A percentile compares a stretch with the other conserved stretches of the same genome.
These are phyloP conservation scores for Syngnathus acus DNA, from an alignment of 2,797 vertebrate species.

Conservation along the genomic window DNA sequence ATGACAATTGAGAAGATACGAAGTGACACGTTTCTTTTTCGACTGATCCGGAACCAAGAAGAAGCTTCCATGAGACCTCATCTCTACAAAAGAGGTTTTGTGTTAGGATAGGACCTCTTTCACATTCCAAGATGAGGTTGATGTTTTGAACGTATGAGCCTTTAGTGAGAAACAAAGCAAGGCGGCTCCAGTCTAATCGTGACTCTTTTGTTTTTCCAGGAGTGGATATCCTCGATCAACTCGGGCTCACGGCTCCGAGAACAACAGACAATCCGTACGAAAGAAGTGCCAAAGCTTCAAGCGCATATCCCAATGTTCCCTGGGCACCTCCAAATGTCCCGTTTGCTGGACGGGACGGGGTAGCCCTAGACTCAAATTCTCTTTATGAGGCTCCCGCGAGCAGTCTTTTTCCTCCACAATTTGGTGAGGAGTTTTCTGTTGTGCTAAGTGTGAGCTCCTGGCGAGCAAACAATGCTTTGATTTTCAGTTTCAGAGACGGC, in stretches of 20 bases:
- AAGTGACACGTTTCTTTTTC: too few relatives aligned
- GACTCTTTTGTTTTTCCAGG: conserved; percentile 64
- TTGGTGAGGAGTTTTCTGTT: conserved; percentile 79
- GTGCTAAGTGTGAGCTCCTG: conserved; percentile 83
- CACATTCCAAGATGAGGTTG: too few relatives aligned
- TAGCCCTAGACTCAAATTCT: conserved; percentile 70
- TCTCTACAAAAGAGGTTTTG: too few relatives aligned
- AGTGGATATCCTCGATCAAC: conserved; percentile 84
- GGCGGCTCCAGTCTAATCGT: background rate
- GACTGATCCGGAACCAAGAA: too few relatives aligned
- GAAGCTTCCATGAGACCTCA: too few relatives aligned
- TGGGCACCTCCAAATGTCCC: conserved; percentile 58
- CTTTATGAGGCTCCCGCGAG: conserved; percentile 70
- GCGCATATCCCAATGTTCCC: conserved; percentile 41
- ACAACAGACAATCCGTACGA: conserved; percentile 59
- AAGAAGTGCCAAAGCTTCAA: conserved; percentile 50
- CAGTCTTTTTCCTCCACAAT: conserved; percentile 70
- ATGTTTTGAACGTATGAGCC: background rate
- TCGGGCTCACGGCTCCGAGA: conserved; percentile 74
- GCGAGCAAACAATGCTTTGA: conserved; percentile 86
- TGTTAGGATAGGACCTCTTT: too few relatives aligned
- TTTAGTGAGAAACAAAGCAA: background rate
- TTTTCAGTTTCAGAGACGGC: conserved; percentile 83
- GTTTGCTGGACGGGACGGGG: conserved; percentile 64
- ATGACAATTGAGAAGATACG: too few relatives aligned